Base-by-base conservation (phyloP, 2,888 invertebrate genomes). In the Amblyteles armatorius region DNA sequence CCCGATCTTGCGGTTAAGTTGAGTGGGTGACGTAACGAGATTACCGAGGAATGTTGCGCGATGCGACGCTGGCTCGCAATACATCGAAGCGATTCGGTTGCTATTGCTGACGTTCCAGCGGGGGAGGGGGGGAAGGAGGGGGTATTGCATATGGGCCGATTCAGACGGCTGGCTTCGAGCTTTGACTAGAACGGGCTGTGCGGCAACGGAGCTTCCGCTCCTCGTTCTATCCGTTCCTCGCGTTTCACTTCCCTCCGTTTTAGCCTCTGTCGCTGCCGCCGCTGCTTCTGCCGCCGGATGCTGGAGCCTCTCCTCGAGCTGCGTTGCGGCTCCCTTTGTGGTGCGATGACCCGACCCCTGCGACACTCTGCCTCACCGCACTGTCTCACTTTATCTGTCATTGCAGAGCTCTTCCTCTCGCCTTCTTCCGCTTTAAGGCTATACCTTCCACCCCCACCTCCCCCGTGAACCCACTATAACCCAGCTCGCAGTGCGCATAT, bases 11-110 rank as follows among this genome's bases (percentile, higher is more conserved):
- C 83, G 90, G 90, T 89, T 91, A 90, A 91, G 88, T 90, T 89
- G 90, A 91, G 90, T 89, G 89, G 91, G 86, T 90, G 90, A 88
- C 87, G 86, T 91, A 91, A 91, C 88, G 84, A 91, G 89, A 88
- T 91, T 91, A 91, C 80, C 72, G 83, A 29, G 91, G 89, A 90
- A 90, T 89, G 89, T 86, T 87, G 88, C 11, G 76, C 50, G 63
- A 65, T 50, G 16, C 36, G 65, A 76, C 63, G 63, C 19, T 55
- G 52, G 50, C 67, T 74, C 55, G 50, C 50, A 26, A 60, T 60
- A 63, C 48, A 36, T 44, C 50, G 65, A 68, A 48, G 68, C 48
- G 63, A 63, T 63, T 29, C 33, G 63, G 63, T 33, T 33, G 63
- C 33, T 29, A 63, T 63, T 57, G 57, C 57, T 57, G 22, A 22